Evolutionary conservation across 2,797 vertebrate species (phyloP), one percentile per base, ranked within the genome.

Genomic region (Apogon hyalosoma): DNA sequence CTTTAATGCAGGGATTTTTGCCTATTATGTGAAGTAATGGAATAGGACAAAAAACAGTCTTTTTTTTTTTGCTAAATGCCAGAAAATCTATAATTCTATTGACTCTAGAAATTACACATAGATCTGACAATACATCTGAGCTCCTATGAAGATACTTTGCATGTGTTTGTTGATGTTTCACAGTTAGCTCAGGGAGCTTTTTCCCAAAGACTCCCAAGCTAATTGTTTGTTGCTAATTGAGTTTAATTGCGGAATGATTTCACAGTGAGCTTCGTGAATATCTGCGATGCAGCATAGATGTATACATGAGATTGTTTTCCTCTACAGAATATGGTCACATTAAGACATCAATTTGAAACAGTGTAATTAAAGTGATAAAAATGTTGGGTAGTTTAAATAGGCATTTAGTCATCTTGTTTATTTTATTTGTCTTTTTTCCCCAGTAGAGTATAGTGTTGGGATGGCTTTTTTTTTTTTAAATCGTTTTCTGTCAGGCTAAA

Each of bases 401-500:
- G 7, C 39, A 39, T 78, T 75, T 19, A 60, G 42, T 50, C 15
- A 2, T 6, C 62, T 51, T 58, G 33, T 57, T 76, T 52, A 46
- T 74, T 65, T 53, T 52, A 46, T 76, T 65, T 53, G 19, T 65
- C 38, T 63, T 52, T 63, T 65, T 63, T 40, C 38, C 55, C 80
- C 31, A 16, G 36, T 59, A 21, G 4, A 63, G 50, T 24, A 41
- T 31, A 47, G 38, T 51, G 18, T 72, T 50, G 7, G 36, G 16
- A 13, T 39, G 24, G 40, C 24, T 19, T 45, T 77, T 36, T 36
- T 31, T 31, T 31, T 31, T 31, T 60, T 56, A 63, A 21, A 67
- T 48, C 15, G 64, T 73, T 64, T 31, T 43, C 42, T 45, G 42
- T 82, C 58, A 75, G 47, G 24, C 52, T 39, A 51, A 83, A 80